Evolutionary conservation across 37 sponge, comb jelly and placozoan species (phyloP).

Genomic region (Geodia barretti): DNA sequence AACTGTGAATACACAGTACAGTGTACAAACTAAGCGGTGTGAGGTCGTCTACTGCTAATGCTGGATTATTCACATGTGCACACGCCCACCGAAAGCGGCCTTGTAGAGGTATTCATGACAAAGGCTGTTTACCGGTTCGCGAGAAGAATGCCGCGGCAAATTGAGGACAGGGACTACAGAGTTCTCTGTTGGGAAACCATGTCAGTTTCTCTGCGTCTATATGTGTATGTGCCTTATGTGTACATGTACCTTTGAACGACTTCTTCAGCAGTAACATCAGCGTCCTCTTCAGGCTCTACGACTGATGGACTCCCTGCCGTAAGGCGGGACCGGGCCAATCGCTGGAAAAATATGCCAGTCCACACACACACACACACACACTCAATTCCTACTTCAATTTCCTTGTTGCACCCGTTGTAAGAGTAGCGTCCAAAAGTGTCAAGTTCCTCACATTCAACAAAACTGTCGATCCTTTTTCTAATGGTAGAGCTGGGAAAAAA

Average conservation of each 20-base stretch:
- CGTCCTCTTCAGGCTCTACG: constrained; percentile 45
- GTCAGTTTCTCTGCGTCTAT: no score
- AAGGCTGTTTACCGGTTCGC: no score
- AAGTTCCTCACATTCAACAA: constrained; percentile 56
- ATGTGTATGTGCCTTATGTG: no score
- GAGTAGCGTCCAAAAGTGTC: constrained; percentile 73
- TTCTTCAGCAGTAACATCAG: constrained; percentile 53
- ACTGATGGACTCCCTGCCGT: neutral
- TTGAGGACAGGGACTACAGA: no score
- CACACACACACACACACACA: neutral
- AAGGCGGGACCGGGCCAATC: neutral
- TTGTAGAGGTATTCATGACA: neutral
- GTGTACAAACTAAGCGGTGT: no score
- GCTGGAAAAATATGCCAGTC: neutral
- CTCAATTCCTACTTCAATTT: constrained; percentile 58
- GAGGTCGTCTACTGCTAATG: no score
- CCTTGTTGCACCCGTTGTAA: constrained; percentile 73
- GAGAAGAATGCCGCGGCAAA: no score
- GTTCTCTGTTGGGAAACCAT: no score
- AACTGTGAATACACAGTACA: no score
- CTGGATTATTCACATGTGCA: no score
- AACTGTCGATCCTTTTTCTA: constrained; percentile 26
- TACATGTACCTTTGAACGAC: constrained; percentile 49
- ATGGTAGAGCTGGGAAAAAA: neutral
- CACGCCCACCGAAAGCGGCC: no score